These are phyloP conservation scores for Porites lutea DNA, from an alignment of 64 coral and sea anemone species.

Conservation along the genomic window DNA sequence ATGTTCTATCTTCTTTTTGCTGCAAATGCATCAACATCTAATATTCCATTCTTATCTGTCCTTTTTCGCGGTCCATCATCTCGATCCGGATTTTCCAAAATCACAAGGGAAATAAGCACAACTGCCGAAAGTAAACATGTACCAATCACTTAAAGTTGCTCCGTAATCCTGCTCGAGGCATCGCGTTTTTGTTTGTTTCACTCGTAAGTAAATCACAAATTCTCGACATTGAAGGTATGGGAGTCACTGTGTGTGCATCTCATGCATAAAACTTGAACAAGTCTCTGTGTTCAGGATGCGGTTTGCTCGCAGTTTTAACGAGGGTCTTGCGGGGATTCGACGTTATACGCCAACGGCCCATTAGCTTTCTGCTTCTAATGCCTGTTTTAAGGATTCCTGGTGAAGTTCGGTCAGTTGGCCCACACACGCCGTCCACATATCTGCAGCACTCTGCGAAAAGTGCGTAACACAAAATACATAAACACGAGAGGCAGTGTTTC, in stretches of 20 bases:
- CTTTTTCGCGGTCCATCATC: background rate
- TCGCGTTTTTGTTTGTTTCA: conserved; percentile 2
- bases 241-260: conserved; percentile 1
- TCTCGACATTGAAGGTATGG: background rate
- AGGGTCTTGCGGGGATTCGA: background rate
- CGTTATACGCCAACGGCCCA: background rate
- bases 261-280: conserved; percentile 31
- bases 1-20: background rate
- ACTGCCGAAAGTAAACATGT: no score
- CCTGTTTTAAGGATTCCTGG: conserved; percentile 24
- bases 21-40: background rate
- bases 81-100: background rate
- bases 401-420: conserved; percentile 33
- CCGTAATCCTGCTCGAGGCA: background rate
- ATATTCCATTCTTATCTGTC: background rate
- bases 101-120: background rate
- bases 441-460: conserved; percentile 7
- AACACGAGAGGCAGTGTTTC: no score
- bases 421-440: conserved; percentile 38
- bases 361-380: conserved; percentile 33
- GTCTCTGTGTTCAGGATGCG: conserved; percentile 1
- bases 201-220: conserved; percentile 1
- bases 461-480: background rate
- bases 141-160: background rate
- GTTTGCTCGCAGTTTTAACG: background rate